Percentiles rank a stretch among this genome's conserved stretches.
These are phyloP conservation scores for Dicranocentrus wangi DNA, from an alignment of 2,888 invertebrate genomes.

Conservation along the genomic window DNA sequence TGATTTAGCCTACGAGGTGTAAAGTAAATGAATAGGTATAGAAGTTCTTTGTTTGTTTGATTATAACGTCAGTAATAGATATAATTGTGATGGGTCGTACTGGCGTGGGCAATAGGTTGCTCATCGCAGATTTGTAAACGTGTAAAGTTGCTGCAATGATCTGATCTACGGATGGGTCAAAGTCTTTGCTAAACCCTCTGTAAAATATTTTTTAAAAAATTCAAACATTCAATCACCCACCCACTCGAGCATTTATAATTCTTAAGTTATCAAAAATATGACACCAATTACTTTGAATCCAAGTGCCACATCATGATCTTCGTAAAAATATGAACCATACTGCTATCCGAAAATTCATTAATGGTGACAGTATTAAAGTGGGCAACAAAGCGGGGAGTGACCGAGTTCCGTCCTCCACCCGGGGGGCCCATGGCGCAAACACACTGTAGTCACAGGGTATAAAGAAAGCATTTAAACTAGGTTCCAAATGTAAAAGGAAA, in stretches of 20 bases:
- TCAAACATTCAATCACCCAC: background rate
- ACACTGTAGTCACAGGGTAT: conserved; percentile 76
- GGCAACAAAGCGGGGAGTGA: conserved; percentile 88
- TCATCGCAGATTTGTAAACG: conserved; percentile 87
- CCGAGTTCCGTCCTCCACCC: conserved; percentile 89
- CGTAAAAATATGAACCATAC: conserved; percentile 90
- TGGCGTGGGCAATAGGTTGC: conserved; percentile 91
- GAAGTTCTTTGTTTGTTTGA: too few species aligned
- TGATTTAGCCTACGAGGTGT: conserved; percentile 77
- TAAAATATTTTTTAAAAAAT: conserved; percentile 52
- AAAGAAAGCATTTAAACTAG: background rate
- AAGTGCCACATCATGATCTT: conserved; percentile 96
- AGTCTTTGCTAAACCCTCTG: conserved; percentile 94
- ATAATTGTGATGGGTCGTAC: too few species aligned
- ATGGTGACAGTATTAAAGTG: conserved; percentile 92
- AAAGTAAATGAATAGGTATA: too few species aligned
- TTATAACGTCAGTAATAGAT: too few species aligned
- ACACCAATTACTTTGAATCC: conserved; percentile 75
- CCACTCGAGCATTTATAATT: too few species aligned
- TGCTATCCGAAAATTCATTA: conserved; percentile 89
- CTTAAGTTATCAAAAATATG: too few species aligned
- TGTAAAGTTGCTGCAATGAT: conserved; percentile 89
- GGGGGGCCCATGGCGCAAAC: conserved; percentile 90
- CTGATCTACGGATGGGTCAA: conserved; percentile 92
- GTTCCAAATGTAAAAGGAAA: background rate